Evolutionary conservation across 2,888 invertebrate species (phyloP), one percentile per base, ranked within the genome.

Genomic region (Axea sp.): DNA sequence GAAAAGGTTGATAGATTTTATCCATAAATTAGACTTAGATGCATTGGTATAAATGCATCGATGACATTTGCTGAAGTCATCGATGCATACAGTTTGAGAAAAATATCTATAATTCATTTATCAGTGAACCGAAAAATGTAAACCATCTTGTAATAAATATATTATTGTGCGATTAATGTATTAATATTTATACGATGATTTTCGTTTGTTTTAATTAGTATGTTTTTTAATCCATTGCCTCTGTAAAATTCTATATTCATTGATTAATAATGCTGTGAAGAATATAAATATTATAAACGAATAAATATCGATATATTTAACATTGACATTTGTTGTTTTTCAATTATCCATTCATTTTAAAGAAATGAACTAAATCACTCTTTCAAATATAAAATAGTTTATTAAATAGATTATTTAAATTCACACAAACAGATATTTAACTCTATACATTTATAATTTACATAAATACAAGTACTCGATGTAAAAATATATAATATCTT

Each of bases 241-340:
- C 72, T 84, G 81, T 82, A 80, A 82, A 83, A 82, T 85, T 85
- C 83, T 85, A 82, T 84, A 85, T 83, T 78, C 78, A 82, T 83
- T 85, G 37, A 69, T 65, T 60, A 85, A 83, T 85, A 82, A 84
- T 80, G 83, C 82, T 85, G 83, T 84, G 83, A 83, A 81, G 80
- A 81, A 57, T 69, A 71, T 74, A 73, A 68, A 73, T 74, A 74
- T 65, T 73, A 65, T 60, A 73, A 59, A 75, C 47, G 43, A 69
- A 68, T 71, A 73, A 65, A 73, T 60, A 68, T 43, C 24, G 31
- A 55, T 73, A 64, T 59, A 62, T 73, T 73, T 68, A 73, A 74
- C 57, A 68, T 55, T 71, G 39, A 43, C 0, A 41, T 14, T 30
- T 19, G 19, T n/a, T n/a, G n/a, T n/a, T n/a, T n/a, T n/a, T n/a